phyloP scores from a whole-genome alignment of 2,113 vertebrate genomes.

The Tragelaphus imberbis region DNA sequence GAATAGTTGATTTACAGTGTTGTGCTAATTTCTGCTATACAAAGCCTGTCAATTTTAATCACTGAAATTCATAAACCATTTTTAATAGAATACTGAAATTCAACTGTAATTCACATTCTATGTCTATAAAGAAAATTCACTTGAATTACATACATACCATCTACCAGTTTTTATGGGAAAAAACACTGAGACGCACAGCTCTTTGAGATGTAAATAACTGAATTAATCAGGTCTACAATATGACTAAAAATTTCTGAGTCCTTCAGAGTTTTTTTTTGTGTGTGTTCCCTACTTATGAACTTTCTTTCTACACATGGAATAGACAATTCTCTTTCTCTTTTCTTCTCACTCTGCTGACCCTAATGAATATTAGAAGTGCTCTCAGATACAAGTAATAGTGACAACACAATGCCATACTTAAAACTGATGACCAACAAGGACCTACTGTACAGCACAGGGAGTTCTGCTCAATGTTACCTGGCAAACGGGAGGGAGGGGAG shows the following conservation, averaged over 20 bases:
- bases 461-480: neutral
- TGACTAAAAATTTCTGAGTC: neutral
- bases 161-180: neutral
- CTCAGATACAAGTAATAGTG: neutral
- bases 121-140: neutral
- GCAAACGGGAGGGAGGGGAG: neutral
- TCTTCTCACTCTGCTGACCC: neutral
- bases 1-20: too few species aligned
- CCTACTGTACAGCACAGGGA: neutral
- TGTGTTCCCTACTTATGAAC: neutral
- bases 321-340: neutral
- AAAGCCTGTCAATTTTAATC: neutral
- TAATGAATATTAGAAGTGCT: neutral
- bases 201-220: neutral
- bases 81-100: neutral
- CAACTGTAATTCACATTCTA: neutral
- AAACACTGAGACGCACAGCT: neutral
- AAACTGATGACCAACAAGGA: neutral
- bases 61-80: neutral
- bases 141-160: neutral
- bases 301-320: neutral
- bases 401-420: neutral
- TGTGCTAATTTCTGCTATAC: neutral
- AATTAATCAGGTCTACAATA: neutral
- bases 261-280: neutral